phyloP scores from a whole-genome alignment of 2,888 invertebrate species.

The Plusia festucae region DNA sequence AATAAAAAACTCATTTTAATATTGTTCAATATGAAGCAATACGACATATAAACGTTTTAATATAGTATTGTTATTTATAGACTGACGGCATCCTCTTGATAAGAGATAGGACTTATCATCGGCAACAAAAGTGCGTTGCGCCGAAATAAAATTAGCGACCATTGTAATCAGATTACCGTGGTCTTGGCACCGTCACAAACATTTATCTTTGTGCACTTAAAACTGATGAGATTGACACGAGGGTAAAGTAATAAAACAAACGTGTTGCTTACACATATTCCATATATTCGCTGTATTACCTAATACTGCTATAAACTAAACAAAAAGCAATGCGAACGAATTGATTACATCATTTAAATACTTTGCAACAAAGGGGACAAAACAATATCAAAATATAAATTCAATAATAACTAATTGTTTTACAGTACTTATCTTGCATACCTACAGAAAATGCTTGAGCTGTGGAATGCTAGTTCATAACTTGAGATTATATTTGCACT shows the following conservation, averaged over 20 bases:
- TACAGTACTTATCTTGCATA: conserved; percentile 27
- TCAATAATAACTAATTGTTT: conserved; percentile 21
- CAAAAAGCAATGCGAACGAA: conserved; percentile 70
- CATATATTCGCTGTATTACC: conserved; percentile 72
- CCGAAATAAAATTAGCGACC: conserved; percentile 11
- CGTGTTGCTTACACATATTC: conserved; percentile 73
- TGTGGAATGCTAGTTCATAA: conserved; percentile 55
- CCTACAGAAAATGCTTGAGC: conserved; percentile 49
- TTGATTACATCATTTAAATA: conserved; percentile 59
- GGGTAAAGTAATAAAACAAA: conserved; percentile 41
- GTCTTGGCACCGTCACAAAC: conserved; percentile 11
- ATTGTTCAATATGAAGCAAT: background rate
- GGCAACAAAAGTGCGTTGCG: background rate
- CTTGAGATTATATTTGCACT: conserved; percentile 51
- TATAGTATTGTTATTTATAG: conserved; percentile 3
- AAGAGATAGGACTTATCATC: conserved; percentile 28
- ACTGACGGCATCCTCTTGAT: background rate
- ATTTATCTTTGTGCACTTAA: conserved; percentile 15
- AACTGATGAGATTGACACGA: conserved; percentile 2
- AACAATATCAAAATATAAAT: conserved; percentile 46
- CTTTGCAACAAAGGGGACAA: conserved; percentile 28
- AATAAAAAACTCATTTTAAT: conserved; percentile 4
- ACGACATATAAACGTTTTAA: background rate
- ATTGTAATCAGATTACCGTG: conserved; percentile 30
- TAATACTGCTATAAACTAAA: conserved; percentile 72